phyloP scores from a whole-genome alignment of 2,797 vertebrate genomes.

The Borostomias antarcticus region DNA sequence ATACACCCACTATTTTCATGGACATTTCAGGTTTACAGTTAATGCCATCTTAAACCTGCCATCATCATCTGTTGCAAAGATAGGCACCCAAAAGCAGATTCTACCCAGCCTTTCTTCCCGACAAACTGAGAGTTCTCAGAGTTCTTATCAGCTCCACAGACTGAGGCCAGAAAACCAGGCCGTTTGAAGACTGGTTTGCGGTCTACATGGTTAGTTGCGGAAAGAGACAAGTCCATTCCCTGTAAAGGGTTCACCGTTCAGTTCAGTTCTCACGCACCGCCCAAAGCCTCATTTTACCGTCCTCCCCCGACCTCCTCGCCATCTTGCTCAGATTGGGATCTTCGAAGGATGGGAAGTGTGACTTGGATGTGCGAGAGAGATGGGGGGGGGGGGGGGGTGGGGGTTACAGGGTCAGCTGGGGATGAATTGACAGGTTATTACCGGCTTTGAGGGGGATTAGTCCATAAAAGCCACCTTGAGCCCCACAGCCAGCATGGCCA shows the following conservation, averaged over 20 bases:
- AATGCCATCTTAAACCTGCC: neutral
- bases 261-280: conserved; percentile 37
- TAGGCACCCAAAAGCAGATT: conserved; percentile 9
- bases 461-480: conserved; percentile 76
- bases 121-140: conserved; percentile 33
- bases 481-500: conserved; percentile 64
- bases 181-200: conserved; percentile 54
- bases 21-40: neutral
- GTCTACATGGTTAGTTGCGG: conserved; percentile 56
- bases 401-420: conserved; percentile 59
- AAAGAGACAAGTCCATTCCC: conserved; percentile 58
- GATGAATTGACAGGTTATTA: conserved; percentile 85
- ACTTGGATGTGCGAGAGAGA: conserved; percentile 44
- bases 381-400: conserved; percentile 20
- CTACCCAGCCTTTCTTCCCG: conserved; percentile 18
- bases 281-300: conserved; percentile 39
- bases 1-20: too few relatives aligned
- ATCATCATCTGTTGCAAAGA: neutral
- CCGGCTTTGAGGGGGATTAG: conserved; percentile 81
- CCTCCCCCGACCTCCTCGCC: conserved; percentile 35
- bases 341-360: conserved; percentile 50
- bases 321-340: conserved; percentile 61
- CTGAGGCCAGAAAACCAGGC: conserved; percentile 41
- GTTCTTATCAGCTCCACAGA: conserved; percentile 46
- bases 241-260: conserved; percentile 48